Conservation (phyloP, 2,113 vertebrate species). For the Silurus glanis region DNA sequence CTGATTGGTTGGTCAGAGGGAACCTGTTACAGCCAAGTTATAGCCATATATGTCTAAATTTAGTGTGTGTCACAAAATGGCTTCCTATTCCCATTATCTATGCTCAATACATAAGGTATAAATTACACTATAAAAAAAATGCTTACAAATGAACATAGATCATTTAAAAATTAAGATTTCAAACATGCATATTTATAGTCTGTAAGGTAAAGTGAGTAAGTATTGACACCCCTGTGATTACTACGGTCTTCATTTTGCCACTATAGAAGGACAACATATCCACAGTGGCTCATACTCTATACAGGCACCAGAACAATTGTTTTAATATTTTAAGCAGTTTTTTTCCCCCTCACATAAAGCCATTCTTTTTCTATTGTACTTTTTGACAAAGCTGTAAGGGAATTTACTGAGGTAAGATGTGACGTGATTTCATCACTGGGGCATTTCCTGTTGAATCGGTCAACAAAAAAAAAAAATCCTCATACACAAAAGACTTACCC, state of each 20-base stretch:
- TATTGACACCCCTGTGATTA: background rate
- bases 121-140: too few species aligned
- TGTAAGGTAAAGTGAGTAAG: background rate
- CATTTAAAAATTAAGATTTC: too few species aligned
- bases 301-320: background rate
- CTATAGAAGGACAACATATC: background rate
- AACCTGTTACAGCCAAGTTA: too few species aligned
- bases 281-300: background rate
- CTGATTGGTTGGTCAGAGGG: too few species aligned
- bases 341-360: too few species aligned
- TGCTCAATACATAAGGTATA: background rate
- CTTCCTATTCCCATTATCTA: background rate
- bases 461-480: too few species aligned
- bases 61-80: background rate
- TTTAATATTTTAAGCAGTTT: background rate
- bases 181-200: background rate
- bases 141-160: too few species aligned
- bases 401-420: background rate
- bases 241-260: background rate
- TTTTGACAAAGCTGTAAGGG: background rate
- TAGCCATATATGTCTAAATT: too few species aligned
- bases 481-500: slow-evolving; percentile 74
- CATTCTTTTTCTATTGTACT: background rate
- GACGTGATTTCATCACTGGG: background rate
- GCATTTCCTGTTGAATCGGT: slow-evolving; percentile 1